These are phyloP conservation scores for Condylura cristata DNA, from an alignment of 2,113 vertebrate species.

Conservation along the genomic window DNA sequence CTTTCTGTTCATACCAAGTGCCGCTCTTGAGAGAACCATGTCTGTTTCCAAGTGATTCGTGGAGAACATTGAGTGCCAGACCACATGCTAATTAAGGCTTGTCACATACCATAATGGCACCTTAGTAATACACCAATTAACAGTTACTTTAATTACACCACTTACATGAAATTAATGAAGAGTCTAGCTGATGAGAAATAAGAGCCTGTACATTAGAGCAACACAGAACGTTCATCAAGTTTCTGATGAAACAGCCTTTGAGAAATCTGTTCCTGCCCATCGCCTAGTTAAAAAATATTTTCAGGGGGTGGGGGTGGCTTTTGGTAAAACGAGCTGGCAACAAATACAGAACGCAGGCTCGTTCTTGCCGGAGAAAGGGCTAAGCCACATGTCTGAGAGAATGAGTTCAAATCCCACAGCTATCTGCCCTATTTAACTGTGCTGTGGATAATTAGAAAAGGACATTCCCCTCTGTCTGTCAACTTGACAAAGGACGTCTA, in stretches of 20 bases:
- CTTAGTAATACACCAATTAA: conserved; percentile 73
- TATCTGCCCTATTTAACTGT: neutral
- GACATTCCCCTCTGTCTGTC: neutral
- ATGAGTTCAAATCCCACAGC: neutral
- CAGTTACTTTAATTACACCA: conserved; percentile 78
- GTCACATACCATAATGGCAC: conserved; percentile 69
- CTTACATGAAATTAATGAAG: conserved; percentile 70
- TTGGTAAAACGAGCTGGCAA: conserved; percentile 32
- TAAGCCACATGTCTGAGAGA: neutral
- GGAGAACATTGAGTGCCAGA: conserved; percentile 70
- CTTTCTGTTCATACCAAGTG: conserved; percentile 41
- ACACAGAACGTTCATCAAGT: conserved; percentile 58
- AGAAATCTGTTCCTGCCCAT: conserved; percentile 66
- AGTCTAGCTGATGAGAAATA: conserved; percentile 65
- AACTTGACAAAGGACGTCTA: neutral
- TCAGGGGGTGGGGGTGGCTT: neutral
- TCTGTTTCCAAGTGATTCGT: conserved; percentile 50
- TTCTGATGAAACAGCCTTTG: conserved; percentile 64
- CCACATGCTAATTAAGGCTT: conserved; percentile 78
- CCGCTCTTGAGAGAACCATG: conserved; percentile 46
- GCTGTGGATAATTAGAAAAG: neutral
- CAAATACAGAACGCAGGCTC: neutral
- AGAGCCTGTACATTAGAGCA: conserved; percentile 39
- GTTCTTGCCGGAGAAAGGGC: neutral
- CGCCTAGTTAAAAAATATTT: conserved; percentile 49